Evolutionary conservation across 2,797 vertebrate species (phyloP).

Genomic region (Balearica regulorum): DNA sequence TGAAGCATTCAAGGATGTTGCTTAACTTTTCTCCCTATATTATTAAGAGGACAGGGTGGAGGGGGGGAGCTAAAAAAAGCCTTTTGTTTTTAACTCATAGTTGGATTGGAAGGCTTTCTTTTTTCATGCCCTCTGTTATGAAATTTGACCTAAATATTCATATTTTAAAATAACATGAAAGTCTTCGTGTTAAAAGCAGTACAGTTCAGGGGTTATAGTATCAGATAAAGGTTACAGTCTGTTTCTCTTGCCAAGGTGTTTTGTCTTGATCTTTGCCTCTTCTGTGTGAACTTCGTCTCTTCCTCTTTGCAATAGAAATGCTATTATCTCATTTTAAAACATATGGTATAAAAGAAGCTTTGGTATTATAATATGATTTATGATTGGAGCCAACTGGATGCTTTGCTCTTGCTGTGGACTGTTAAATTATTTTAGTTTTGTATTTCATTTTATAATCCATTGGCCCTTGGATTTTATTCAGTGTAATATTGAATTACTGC

Average conservation of each 20-base stretch:
- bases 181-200: not conserved
- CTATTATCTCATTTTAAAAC: not conserved
- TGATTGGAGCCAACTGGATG: not conserved
- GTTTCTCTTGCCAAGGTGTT: not conserved
- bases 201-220: not conserved
- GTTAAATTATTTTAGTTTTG: not conserved
- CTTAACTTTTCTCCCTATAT: not conserved
- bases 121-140: not conserved
- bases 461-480: conserved; percentile 1
- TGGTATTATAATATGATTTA: not conserved
- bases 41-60: not conserved
- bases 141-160: not conserved
- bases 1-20: not conserved
- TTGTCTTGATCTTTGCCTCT: not conserved
- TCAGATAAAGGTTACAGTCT: not conserved
- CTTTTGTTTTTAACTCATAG: not conserved
- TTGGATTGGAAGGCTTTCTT: not conserved
- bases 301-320: not conserved
- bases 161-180: not conserved
- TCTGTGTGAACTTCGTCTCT: not conserved
- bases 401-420: not conserved
- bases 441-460: conserved; percentile 4
- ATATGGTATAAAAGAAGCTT: not conserved
- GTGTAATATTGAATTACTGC: not conserved
- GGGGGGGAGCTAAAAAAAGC: not conserved